These are phyloP conservation scores for Oncorhynchus tshawytscha DNA, from an alignment of 2,113 vertebrate species.

Conservation along the genomic window DNA sequence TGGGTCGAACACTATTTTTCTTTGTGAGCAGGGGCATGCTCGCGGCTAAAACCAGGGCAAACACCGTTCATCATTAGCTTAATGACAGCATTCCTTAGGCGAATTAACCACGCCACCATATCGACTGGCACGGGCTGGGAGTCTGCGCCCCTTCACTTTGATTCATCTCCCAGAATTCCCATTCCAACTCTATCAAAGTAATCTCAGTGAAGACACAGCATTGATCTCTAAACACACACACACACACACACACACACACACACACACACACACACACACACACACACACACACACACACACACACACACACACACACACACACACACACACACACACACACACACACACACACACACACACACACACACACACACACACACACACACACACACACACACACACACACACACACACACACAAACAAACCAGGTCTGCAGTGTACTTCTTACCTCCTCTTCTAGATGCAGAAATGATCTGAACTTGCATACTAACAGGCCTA, in stretches of 20 bases:
- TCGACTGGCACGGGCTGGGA: constrained; percentile 68
- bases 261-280: too few species aligned
- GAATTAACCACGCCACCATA: constrained; percentile 59
- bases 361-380: neutral
- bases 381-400: constrained; percentile 34
- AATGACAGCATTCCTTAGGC: constrained; percentile 64
- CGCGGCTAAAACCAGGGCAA: constrained; percentile 72
- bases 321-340: too few species aligned
- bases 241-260: too few species aligned
- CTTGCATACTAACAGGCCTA: neutral
- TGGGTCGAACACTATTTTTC: constrained; percentile 75
- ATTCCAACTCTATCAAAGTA: constrained; percentile 71
- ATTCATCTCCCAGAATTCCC: constrained; percentile 68
- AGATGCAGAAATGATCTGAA: neutral
- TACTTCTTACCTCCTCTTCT: neutral
- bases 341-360: too few species aligned
- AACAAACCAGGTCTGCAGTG: neutral
- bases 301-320: too few species aligned
- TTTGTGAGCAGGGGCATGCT: constrained; percentile 67
- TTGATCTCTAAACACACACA: constrained; percentile 67
- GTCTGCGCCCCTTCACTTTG: constrained; percentile 71
- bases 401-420: constrained; percentile 23
- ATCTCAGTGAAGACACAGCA: constrained; percentile 67
- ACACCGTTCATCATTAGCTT: constrained; percentile 76
- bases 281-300: constrained; percentile 15